Evolutionary conservation across 1,140 invertebrate species (phyloP), one percentile per base, ranked within the genome.

Genomic region (Scylla paramamosain): DNA sequence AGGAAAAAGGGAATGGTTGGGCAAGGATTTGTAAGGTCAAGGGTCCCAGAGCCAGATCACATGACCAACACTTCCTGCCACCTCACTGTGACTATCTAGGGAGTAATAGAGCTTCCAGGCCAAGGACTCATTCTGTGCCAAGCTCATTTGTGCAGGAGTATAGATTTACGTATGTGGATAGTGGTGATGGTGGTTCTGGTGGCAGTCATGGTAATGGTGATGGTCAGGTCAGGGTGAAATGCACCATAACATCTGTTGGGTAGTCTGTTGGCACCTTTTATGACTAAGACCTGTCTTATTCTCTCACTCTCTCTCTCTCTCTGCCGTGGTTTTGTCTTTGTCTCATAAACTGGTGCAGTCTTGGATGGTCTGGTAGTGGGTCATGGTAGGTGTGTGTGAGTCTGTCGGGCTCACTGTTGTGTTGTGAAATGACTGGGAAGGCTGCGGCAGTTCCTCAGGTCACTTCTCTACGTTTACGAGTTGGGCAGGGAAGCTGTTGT

Each of bases 21-120:
- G 3, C 67, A 77, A 77, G 25, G n/a, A n/a, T n/a, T n/a, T 25
- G 10, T 59, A 59, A 77, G 67, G 67, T 77, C n/a, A n/a, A 77
- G 67, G 67, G 67, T 77, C 67, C 67, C 67, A 77, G 67, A n/a
- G 67, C 67, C 67, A 77, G 67, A 77, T 77, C 67, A 77, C 67
- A 8, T n/a, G 67, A 77, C 67, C 67, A 77, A n/a, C 67, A 67
- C 59, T 25, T 77, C 20, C n/a, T n/a, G 67, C 67, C n/a, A n/a
- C 67, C 67, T 7, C n/a, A n/a, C 6, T 20, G 6, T 77, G 67
- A n/a, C 67, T 77, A 77, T 25, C 67, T 25, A 77, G 25, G 67
- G 67, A 77, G 6, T 20, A 77, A 77, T 2, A 8, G 67, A 77
- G 20, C 67, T 77, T 25, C 67, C 8, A 77, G 67, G 67, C 67